Conservation (phyloP, 2,888 invertebrate species). For the Monochamus alternatus region DNA sequence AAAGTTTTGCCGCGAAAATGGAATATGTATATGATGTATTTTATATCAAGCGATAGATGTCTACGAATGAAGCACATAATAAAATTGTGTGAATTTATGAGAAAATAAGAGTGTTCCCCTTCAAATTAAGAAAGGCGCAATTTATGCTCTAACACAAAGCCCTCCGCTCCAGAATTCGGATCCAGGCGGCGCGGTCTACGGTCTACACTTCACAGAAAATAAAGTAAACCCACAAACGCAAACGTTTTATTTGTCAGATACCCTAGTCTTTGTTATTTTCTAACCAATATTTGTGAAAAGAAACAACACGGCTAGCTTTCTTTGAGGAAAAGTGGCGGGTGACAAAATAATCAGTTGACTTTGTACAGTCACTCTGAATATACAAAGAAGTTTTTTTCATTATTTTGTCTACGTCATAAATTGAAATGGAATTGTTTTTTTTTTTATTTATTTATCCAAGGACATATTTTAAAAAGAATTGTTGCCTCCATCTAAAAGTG, state of each 20-base stretch:
- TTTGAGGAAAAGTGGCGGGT: constrained; percentile 14
- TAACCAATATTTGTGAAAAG: constrained; percentile 23
- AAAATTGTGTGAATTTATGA: constrained; percentile 23
- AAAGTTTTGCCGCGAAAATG: no score
- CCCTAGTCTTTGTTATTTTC: constrained; percentile 19
- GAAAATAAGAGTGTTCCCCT: constrained; percentile 25
- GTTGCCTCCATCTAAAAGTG: no score
- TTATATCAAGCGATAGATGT: not conserved
- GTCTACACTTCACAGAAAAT: constrained; percentile 17
- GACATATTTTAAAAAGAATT: no score
- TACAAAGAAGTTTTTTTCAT: no score
- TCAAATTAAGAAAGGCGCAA: constrained; percentile 28
- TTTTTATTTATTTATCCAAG: no score
- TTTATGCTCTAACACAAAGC: constrained; percentile 24
- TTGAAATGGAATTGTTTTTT: not conserved
- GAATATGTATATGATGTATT: constrained; percentile 2
- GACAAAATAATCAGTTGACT: constrained; percentile 12
- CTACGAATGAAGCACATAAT: constrained; percentile 15
- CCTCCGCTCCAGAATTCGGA: constrained; percentile 11
- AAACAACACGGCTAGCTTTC: constrained; percentile 2
- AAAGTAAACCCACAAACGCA: constrained; percentile 26
- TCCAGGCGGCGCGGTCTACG: constrained; percentile 11
- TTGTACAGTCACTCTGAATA: not conserved
- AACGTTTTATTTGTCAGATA: constrained; percentile 23
- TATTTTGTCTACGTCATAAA: not conserved